These are phyloP conservation scores for Asobara japonica DNA, from an alignment of 1,140 invertebrate genomes.

Conservation along the genomic window DNA sequence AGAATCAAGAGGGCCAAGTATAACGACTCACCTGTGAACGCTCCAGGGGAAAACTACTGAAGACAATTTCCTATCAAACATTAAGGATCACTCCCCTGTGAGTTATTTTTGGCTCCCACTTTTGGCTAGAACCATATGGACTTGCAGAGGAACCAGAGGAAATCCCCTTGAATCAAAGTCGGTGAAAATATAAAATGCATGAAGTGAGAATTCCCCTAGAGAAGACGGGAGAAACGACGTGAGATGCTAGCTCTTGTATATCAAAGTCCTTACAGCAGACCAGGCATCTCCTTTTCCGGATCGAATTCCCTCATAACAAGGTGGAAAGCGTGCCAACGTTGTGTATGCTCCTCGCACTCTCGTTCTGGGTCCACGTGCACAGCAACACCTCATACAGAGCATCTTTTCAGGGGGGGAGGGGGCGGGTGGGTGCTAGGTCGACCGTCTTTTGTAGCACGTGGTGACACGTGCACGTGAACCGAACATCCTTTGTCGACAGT, in stretches of 20 bases:
- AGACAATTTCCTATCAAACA: slow-evolving; percentile 63
- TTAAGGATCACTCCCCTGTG: slow-evolving; percentile 57
- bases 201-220: slow-evolving; percentile 55
- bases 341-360: not conserved
- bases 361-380: not conserved
- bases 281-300: not conserved
- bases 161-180: slow-evolving; percentile 58
- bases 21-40: not conserved
- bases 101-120: slow-evolving; percentile 35
- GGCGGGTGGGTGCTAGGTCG: not conserved
- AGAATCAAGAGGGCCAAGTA: not conserved
- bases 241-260: not conserved
- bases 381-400: not conserved
- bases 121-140: too few species aligned
- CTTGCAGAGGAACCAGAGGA: not conserved
- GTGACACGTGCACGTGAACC: not conserved
- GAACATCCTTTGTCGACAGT: not conserved
- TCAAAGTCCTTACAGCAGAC: not conserved
- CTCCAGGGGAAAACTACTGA: slow-evolving; percentile 49
- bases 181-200: slow-evolving; percentile 64
- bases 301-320: not conserved
- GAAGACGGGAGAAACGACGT: not conserved
- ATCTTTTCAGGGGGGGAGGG: not conserved
- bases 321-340: not conserved
- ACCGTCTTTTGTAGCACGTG: not conserved